Percentiles rank a stretch among this genome's conserved stretches.
Conservation (phyloP, 2,113 vertebrate genomes). For the Xenopus tropicalis region UCB_Xtro_10.0 CM004443.2:159301001-159301500, state of each 20-base stretch:
- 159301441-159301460: slow-evolving; percentile 6
- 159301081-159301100: slow-evolving; percentile 16
- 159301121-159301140: slow-evolving; percentile 29
- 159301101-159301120: slow-evolving; percentile 23
- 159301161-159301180: slow-evolving; percentile 27
- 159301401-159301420: slow-evolving; percentile 23
- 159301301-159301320: slow-evolving; percentile 37
- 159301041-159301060: slow-evolving; percentile 20
- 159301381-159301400: slow-evolving; percentile 7
- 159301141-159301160: slow-evolving; percentile 19
- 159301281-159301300: slow-evolving; percentile 22
- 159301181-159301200: slow-evolving; percentile 9
- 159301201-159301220: slow-evolving; percentile 11
- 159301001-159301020: slow-evolving; percentile 22
- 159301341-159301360: slow-evolving; percentile 24
- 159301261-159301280: slow-evolving; percentile 52
- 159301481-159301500: too few species aligned
- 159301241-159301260: slow-evolving; percentile 51
- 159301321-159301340: slow-evolving; percentile 34
- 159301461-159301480: background rate
- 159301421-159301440: slow-evolving; percentile 21
- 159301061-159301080: background rate
- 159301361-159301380: slow-evolving; percentile 12
- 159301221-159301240: slow-evolving; percentile 37
- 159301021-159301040: slow-evolving; percentile 20